phyloP scores from a whole-genome alignment of 2,113 vertebrate species.

The Peromyscus polionotus region DNA sequence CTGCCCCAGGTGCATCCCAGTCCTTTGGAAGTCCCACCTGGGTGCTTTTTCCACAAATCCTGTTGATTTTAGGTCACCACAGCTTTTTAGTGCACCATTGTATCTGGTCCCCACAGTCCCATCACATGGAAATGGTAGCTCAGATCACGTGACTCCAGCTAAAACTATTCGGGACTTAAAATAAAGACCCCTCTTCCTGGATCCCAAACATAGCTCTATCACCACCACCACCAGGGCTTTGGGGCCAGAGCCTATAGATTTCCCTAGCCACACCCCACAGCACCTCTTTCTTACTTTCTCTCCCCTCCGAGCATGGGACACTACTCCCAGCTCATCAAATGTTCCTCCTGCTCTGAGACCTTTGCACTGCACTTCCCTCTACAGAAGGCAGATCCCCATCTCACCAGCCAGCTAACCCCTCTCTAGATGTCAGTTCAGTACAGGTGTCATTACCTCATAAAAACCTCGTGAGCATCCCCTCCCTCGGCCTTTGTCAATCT shows the following conservation, averaged over 20 bases:
- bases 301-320: not conserved
- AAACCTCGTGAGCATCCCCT: not conserved
- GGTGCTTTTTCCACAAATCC: not conserved
- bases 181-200: not conserved
- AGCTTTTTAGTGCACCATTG: not conserved
- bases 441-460: not conserved
- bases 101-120: not conserved
- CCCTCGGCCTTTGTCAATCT: not conserved
- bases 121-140: not conserved
- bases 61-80: not conserved
- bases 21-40: not conserved
- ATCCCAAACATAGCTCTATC: not conserved
- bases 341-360: not conserved
- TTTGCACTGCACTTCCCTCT: not conserved
- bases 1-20: not conserved
- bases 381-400: not conserved
- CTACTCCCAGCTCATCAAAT: not conserved
- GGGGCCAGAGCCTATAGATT: not conserved
- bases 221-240: not conserved
- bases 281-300: not conserved
- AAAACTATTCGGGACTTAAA: conserved; percentile 33
- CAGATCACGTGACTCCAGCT: not conserved
- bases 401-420: not conserved
- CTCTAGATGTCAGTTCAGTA: not conserved
- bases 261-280: not conserved